Conservation (phyloP, 2,797 vertebrate species). For the Loris lydekkerianus region DNA sequence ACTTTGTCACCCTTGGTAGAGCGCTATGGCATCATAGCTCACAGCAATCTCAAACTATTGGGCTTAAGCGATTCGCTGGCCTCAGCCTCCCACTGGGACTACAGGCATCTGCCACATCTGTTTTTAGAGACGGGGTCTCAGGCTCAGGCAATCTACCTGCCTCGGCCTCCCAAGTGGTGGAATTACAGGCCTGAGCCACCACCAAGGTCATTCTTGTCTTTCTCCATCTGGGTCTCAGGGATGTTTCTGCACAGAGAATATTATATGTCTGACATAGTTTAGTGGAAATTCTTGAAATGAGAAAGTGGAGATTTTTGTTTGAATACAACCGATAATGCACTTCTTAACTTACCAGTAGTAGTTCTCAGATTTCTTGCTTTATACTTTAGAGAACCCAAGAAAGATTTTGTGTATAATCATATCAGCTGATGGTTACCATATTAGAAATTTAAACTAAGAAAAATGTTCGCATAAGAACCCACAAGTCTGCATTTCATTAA, state of each 20-base stretch:
- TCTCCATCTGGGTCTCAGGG: not conserved
- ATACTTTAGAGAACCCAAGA: not conserved
- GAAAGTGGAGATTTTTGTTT: constrained; percentile 18
- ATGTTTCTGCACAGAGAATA: not conserved
- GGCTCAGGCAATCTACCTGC: too few species aligned
- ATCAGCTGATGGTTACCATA: not conserved
- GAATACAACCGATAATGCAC: not conserved
- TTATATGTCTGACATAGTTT: not conserved
- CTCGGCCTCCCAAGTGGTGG: too few species aligned
- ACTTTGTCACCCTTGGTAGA: too few species aligned
- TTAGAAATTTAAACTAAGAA: constrained; percentile 54
- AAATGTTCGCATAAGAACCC: constrained; percentile 21
- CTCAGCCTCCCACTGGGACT: too few species aligned
- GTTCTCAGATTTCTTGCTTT: not conserved
- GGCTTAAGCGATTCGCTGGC: too few species aligned
- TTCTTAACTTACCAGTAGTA: not conserved
- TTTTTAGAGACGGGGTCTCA: too few species aligned
- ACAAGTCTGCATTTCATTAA: not conserved
- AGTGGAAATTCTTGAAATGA: constrained; percentile 33
- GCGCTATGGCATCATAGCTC: too few species aligned
- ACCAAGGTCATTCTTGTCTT: not conserved
- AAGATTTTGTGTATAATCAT: constrained; percentile 23
- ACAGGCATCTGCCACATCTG: too few species aligned
- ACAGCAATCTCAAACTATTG: too few species aligned
- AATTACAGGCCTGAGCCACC: too few species aligned